Conservation (phyloP, 2,113 vertebrate genomes). For the Mionectes macconnelli region DNA sequence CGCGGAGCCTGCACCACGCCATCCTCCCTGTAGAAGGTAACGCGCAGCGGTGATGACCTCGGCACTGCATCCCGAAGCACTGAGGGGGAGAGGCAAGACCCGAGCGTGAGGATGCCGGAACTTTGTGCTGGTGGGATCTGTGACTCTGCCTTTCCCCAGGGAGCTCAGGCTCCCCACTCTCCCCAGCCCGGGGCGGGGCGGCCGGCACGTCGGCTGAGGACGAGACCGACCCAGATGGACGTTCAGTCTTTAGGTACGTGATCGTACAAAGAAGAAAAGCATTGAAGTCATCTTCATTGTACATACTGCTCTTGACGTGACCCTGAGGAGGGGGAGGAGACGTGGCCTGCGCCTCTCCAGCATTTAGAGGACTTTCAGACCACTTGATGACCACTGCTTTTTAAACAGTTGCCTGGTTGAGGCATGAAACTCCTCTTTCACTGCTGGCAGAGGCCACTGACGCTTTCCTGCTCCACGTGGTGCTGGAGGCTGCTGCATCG, state of each 20-base stretch:
- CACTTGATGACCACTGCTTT: not conserved
- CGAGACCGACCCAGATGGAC: not conserved
- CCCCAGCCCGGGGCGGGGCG: not conserved
- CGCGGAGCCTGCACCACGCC: slow-evolving; percentile 80
- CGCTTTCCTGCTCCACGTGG: not conserved
- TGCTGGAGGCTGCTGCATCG: not conserved
- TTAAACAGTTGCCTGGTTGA: not conserved
- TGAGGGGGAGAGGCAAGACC: not conserved
- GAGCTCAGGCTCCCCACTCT: not conserved
- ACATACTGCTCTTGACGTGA: slow-evolving; percentile 43
- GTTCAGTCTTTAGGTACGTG: slow-evolving; percentile 32
- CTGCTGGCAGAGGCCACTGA: not conserved
- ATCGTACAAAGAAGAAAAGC: slow-evolving; percentile 46
- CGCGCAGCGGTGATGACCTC: slow-evolving; percentile 83
- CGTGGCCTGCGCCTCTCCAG: not conserved
- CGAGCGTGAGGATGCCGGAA: not conserved
- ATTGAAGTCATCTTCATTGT: slow-evolving; percentile 44
- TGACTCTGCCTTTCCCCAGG: not conserved
- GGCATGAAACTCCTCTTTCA: not conserved
- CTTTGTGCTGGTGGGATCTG: not conserved
- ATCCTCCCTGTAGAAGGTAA: slow-evolving; percentile 84
- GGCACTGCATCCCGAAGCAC: not conserved
- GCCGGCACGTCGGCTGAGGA: not conserved
- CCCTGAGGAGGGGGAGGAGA: not conserved
- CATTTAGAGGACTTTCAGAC: not conserved